Percentiles rank a stretch among this genome's conserved stretches.
These are phyloP conservation scores for Anguilla japonica DNA, from an alignment of 2,113 vertebrate species.

Conservation along the genomic window DNA sequence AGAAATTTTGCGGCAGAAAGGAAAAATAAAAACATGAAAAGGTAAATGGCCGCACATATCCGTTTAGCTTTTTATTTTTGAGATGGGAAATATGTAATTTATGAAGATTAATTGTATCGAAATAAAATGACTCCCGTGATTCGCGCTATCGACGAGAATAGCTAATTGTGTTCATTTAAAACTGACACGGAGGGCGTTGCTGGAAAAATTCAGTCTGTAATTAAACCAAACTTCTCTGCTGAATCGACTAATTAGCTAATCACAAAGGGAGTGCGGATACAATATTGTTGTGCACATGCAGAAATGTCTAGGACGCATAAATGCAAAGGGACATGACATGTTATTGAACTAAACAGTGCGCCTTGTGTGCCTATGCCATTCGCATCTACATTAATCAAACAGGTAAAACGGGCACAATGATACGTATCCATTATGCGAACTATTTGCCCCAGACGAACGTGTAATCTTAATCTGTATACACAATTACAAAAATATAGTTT, in stretches of 20 bases:
- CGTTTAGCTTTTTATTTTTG: background rate
- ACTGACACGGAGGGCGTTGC: conserved; percentile 7
- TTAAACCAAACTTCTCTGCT: conserved; percentile 20
- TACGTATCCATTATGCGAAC: background rate
- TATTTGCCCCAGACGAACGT: background rate
- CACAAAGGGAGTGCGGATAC: conserved; percentile 2
- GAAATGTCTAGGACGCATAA: background rate
- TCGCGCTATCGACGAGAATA: background rate
- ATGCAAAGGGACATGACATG: background rate
- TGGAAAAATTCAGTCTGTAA: background rate
- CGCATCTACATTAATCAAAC: conserved; percentile 19
- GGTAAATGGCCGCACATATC: too few relatives aligned
- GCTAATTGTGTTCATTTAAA: conserved; percentile 21
- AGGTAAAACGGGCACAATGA: conserved; percentile 18
- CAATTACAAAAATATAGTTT: background rate
- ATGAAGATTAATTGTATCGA: background rate
- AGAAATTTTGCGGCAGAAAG: too few relatives aligned
- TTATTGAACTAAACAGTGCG: background rate
- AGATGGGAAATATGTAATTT: background rate
- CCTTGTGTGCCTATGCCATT: conserved; percentile 1
- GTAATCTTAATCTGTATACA: background rate
- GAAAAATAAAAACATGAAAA: too few relatives aligned
- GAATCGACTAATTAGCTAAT: conserved; percentile 28
- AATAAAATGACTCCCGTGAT: conserved; percentile 3
- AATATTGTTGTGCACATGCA: background rate